Base-by-base conservation (phyloP, 1,140 invertebrate genomes). In the Drosophila simulans region DNA sequence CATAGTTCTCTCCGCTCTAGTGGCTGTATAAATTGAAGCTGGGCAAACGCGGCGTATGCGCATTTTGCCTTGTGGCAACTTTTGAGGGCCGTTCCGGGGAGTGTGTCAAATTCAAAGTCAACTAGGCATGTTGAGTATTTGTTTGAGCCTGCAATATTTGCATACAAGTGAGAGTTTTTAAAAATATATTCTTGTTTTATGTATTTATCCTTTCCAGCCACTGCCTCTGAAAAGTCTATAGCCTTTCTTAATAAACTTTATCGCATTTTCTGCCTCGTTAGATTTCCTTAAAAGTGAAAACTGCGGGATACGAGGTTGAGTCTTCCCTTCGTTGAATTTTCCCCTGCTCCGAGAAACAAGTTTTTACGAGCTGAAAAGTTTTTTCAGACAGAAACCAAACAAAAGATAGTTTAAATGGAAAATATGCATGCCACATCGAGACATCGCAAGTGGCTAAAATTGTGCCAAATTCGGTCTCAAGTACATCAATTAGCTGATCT, bases 1-100 rank as follows among this genome's bases (percentile, higher is more conserved):
- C 72, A 56, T 76, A 76, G 72, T 75, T 75, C 64, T 45, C 35
- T 37, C 10, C 7, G n/a, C 12, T 10, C 35, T 12, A 64, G 63
- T 40, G 22, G 63, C 25, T 49, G 35, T 15, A 40, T 27, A 3
- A 11, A 20, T 10, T 17, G 11, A 11, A 25, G 5, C 10, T 59
- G 11, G 11, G 12, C 1, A 5, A 27, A 22, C 43, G 20, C 25
- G 63, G 25, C 17, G 46, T 51, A 49, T 59, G 57, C 46, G 46
- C 20, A 35, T 20, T 39, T 31, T 27, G 15, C 37, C 40, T 42
- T 55, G 64, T 70, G 25, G 34, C 34, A 46, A 70, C 63, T 55
- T 69, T 69, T 59, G 11, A n/a, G 34, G 54, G 12, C 27, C 20
- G 11, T 31, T 59, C 59, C 13, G 54, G 46, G 66, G 66, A 71